phyloP scores from a whole-genome alignment of 2,113 vertebrate species.

The Scartelaos histophorus region DNA sequence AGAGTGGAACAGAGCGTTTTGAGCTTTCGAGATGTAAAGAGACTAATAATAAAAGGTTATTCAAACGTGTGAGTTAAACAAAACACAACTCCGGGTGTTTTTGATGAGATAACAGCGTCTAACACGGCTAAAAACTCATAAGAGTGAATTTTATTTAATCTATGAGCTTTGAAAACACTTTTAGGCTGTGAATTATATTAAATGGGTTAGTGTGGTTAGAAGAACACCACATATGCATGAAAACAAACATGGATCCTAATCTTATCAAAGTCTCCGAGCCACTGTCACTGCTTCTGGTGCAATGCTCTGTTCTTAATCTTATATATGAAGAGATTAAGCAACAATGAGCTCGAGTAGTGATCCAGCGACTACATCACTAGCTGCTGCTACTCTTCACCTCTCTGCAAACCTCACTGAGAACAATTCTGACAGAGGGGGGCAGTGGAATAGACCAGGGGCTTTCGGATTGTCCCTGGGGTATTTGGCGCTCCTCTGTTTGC shows the following conservation, averaged over 20 bases:
- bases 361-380: neutral
- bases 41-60: no score
- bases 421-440: constrained; percentile 30
- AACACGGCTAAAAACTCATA: no score
- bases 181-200: neutral
- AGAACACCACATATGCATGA: neutral
- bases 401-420: constrained; percentile 26
- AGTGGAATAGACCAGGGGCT: constrained; percentile 22
- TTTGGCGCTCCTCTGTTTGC: constrained; percentile 40
- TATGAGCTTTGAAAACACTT: neutral
- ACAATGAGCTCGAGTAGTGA: neutral
- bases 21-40: no score
- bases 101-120: no score
- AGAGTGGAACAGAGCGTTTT: no score
- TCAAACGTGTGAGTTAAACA: no score
- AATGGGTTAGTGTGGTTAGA: neutral
- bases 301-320: neutral
- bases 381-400: constrained; percentile 23
- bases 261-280: neutral
- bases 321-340: neutral
- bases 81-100: no score
- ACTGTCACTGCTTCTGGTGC: neutral
- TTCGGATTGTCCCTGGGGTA: constrained; percentile 23
- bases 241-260: neutral
- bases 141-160: neutral